Conservation (phyloP, 2,113 vertebrate species). For the Microtus oregoni region DNA sequence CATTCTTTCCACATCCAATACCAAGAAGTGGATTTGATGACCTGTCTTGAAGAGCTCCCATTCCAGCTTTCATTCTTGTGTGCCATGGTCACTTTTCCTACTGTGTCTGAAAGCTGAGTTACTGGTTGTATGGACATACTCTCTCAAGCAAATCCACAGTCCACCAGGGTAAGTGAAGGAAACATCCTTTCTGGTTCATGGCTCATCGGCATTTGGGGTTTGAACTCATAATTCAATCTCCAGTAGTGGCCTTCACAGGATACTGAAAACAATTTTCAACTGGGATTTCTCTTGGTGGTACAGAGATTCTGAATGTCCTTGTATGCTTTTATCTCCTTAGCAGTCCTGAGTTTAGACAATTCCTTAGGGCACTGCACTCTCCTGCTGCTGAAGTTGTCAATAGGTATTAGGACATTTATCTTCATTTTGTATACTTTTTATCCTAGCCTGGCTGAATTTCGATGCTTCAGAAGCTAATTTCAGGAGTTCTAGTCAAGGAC, state of each 20-base stretch:
- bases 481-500: not conserved
- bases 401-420: not conserved
- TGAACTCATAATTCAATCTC: not conserved
- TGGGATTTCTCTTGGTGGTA: not conserved
- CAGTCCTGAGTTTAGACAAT: not conserved
- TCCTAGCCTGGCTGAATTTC: not conserved
- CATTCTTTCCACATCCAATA: not conserved
- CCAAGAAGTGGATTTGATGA: not conserved
- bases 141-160: not conserved
- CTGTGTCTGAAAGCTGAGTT: not conserved
- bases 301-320: not conserved
- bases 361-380: not conserved
- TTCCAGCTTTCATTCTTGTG: accelerated
- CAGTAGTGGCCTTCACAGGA: not conserved
- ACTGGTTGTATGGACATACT: not conserved
- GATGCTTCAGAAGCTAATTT: not conserved
- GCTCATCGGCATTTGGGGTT: not conserved
- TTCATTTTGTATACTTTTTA: not conserved
- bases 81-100: not conserved
- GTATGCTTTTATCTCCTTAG: not conserved
- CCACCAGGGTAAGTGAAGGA: not conserved
- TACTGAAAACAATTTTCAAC: not conserved
- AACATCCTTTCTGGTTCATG: not conserved
- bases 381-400: not conserved
- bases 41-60: not conserved